Conservation (phyloP, 1,140 invertebrate species). For the Diplogasteroides magnus region DNA sequence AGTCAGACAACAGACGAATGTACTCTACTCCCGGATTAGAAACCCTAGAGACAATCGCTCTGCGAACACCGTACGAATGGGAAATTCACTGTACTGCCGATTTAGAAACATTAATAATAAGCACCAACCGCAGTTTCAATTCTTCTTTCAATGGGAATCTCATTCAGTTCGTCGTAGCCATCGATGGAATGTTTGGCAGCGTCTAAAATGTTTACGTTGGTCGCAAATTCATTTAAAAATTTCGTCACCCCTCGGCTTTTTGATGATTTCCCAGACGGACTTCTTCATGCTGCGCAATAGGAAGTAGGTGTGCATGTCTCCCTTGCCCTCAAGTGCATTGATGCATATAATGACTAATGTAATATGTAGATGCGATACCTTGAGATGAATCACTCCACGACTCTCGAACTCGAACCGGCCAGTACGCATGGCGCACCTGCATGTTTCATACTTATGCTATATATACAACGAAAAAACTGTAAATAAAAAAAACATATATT, state of each 20-base stretch:
- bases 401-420: conserved; percentile 51
- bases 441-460: background rate
- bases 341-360: background rate
- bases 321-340: conserved; percentile 21
- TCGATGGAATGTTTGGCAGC: too few species aligned
- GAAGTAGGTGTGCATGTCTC: conserved; percentile 50
- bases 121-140: too few species aligned
- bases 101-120: too few species aligned
- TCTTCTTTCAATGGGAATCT: too few species aligned
- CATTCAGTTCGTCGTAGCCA: conserved; percentile 45
- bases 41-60: too few species aligned
- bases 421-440: conserved; percentile 35
- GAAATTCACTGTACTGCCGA: too few species aligned
- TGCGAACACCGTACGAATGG: too few species aligned
- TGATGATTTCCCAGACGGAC: conserved; percentile 52
- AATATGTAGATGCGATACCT: background rate
- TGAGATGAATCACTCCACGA: conserved; percentile 39
- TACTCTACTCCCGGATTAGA: too few species aligned
- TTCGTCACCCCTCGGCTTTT: conserved; percentile 28
- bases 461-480: background rate
- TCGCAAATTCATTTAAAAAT: conserved; percentile 29
- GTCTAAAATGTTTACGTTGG: conserved; percentile 44
- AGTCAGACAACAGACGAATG: too few species aligned
- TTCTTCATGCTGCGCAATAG: conserved; percentile 42
- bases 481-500: conserved; percentile 11